A percentile compares a stretch with the other conserved stretches of the same genome.
Evolutionary conservation across 2,113 vertebrate genomes (phyloP).

Genomic region (Mastomys natalensis): DNA sequence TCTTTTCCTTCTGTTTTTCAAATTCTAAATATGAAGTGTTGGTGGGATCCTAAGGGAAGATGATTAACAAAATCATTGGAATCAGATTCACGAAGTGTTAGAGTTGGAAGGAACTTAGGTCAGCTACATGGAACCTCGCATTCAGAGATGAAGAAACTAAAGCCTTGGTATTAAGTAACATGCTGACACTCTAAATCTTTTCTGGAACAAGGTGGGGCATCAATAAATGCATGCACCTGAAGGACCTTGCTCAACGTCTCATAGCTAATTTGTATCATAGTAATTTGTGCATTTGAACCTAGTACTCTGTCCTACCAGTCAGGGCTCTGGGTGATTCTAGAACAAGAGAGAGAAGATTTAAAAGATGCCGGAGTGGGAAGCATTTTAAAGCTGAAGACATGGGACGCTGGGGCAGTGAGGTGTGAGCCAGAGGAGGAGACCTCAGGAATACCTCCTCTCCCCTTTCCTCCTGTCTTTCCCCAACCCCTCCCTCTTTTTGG

Average conservation of each 20-base stretch:
- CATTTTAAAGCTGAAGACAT: neutral
- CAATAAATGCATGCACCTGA: slow-evolving; percentile 65
- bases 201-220: slow-evolving; percentile 69
- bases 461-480: neutral
- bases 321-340: slow-evolving; percentile 6
- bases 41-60: slow-evolving; percentile 26
- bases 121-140: neutral
- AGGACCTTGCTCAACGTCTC: slow-evolving; percentile 62
- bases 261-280: slow-evolving; percentile 34
- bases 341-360: neutral
- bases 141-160: slow-evolving; percentile 59
- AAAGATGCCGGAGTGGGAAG: neutral
- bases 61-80: slow-evolving; percentile 19
- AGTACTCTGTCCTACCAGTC: slow-evolving; percentile 18
- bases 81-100: slow-evolving; percentile 47
- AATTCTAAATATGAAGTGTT: slow-evolving; percentile 33
- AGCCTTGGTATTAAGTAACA: slow-evolving; percentile 59
- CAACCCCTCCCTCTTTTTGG: neutral
- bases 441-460: neutral
- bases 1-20: slow-evolving; percentile 1
- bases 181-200: slow-evolving; percentile 66
- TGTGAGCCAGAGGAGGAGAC: neutral
- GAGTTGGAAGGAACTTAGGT: slow-evolving; percentile 20
- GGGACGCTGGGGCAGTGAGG: neutral
- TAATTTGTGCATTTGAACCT: slow-evolving; percentile 52